These are phyloP conservation scores for Picus viridis DNA, from an alignment of 2,797 vertebrate genomes.

Conservation along the genomic window DNA sequence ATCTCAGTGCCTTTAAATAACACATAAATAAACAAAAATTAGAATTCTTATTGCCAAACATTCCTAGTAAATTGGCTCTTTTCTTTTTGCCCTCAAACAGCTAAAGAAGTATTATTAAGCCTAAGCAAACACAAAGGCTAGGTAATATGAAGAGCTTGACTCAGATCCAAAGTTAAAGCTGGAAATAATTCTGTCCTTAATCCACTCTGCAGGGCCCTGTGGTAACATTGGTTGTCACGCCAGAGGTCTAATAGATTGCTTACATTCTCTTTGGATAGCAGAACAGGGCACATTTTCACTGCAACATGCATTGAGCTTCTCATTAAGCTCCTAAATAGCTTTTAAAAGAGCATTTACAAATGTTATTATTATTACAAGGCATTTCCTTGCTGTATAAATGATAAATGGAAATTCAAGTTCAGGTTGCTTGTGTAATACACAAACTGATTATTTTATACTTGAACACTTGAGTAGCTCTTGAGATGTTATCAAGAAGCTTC, in stretches of 20 bases:
- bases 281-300: background rate
- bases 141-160: background rate
- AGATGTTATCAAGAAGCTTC: background rate
- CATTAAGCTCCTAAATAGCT: background rate
- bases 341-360: background rate
- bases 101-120: background rate
- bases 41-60: background rate
- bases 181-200: slow-evolving; percentile 56
- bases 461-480: background rate
- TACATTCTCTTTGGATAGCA: background rate
- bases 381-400: background rate
- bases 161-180: slow-evolving; percentile 19
- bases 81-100: slow-evolving; percentile 1
- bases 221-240: background rate
- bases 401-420: background rate
- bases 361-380: background rate
- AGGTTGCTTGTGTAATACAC: background rate
- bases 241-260: background rate
- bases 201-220: slow-evolving; percentile 27
- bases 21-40: background rate
- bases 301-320: background rate
- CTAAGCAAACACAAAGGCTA: background rate
- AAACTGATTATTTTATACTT: background rate
- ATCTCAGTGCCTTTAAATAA: background rate
- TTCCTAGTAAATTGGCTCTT: background rate